Evolutionary conservation across 2,888 invertebrate genomes (phyloP).

Genomic region (Platycheirus albimanus): DNA sequence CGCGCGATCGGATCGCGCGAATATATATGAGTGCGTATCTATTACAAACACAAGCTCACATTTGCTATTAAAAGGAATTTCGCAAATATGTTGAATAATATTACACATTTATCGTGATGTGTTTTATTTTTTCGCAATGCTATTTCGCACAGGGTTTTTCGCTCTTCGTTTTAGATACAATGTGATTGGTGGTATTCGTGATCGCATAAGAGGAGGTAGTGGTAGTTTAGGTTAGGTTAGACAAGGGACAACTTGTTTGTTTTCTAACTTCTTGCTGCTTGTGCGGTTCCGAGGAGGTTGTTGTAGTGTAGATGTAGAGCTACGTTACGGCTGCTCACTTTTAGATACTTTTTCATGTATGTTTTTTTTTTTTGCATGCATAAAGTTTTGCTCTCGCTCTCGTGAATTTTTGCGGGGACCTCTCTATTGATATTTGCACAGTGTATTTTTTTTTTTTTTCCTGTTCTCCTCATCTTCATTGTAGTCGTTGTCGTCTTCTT

Average conservation of each 20-base stretch:
- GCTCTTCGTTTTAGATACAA: conserved; percentile 48
- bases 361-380: conserved; percentile 49
- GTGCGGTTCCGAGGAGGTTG: conserved; percentile 50
- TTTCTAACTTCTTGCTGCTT: conserved; percentile 65
- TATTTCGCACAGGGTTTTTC: conserved; percentile 61
- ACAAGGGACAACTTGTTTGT: conserved; percentile 73
- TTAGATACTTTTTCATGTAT: conserved; percentile 69
- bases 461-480: conserved; percentile 63
- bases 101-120: conserved; percentile 70
- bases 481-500: conserved; percentile 72
- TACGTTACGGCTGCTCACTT: conserved; percentile 48
- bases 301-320: conserved; percentile 5
- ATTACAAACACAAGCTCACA: conserved; percentile 62
- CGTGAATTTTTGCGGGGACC: conserved; percentile 67
- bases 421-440: conserved; percentile 74
- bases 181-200: conserved; percentile 49
- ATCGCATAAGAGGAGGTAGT: conserved; percentile 51
- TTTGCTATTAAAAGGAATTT: conserved; percentile 70
- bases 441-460: conserved; percentile 54
- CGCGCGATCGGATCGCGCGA: conserved; percentile 49
- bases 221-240: conserved; percentile 73
- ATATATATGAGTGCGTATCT: conserved; percentile 73
- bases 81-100: conserved; percentile 74
- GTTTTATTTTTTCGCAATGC: conserved; percentile 58
- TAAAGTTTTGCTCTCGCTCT: conserved; percentile 71